Percentiles rank a stretch among this genome's conserved stretches.
phyloP scores from a whole-genome alignment of 2,888 invertebrate species.

The Thyatira batis region DNA sequence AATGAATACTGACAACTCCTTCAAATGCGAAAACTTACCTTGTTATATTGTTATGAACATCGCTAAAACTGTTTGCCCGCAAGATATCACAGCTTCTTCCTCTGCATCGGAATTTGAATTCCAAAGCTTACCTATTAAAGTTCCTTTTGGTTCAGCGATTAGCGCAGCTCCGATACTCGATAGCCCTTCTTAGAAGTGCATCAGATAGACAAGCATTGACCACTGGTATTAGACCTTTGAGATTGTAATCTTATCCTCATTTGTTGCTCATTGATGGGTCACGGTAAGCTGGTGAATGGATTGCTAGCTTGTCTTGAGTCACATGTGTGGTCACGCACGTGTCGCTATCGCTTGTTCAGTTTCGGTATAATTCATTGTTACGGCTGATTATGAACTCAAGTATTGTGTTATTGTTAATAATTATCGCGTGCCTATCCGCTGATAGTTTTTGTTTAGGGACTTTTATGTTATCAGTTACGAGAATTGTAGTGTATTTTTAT shows the following conservation, averaged over 20 bases:
- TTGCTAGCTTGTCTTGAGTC: not conserved
- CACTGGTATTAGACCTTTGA: not conserved
- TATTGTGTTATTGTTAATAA: not conserved
- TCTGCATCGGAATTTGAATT: too few species aligned
- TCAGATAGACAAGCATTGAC: slow-evolving; percentile 14
- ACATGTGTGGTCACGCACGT: slow-evolving; percentile 17
- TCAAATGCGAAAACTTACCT: too few species aligned
- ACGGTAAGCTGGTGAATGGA: not conserved
- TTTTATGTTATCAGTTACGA: not conserved
- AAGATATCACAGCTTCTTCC: slow-evolving; percentile 1
- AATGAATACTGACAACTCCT: not conserved
- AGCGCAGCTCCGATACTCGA: slow-evolving; percentile 21
- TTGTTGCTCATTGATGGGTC: not conserved
- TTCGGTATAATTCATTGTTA: slow-evolving; percentile 19
- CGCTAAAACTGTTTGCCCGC: not conserved
- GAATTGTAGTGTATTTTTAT: too few species aligned
- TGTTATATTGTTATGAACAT: not conserved
- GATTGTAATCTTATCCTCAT: not conserved
- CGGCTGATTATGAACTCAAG: slow-evolving; percentile 4
- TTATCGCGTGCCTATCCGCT: not conserved
- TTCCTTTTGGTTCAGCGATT: slow-evolving; percentile 2
- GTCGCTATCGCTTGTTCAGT: slow-evolving; percentile 9
- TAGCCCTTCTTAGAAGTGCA: slow-evolving; percentile 26
- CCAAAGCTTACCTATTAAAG: not conserved
- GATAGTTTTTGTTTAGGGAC: not conserved